Base-by-base conservation (phyloP, 2,113 vertebrate genomes). In the Fregetta grallaria region DNA sequence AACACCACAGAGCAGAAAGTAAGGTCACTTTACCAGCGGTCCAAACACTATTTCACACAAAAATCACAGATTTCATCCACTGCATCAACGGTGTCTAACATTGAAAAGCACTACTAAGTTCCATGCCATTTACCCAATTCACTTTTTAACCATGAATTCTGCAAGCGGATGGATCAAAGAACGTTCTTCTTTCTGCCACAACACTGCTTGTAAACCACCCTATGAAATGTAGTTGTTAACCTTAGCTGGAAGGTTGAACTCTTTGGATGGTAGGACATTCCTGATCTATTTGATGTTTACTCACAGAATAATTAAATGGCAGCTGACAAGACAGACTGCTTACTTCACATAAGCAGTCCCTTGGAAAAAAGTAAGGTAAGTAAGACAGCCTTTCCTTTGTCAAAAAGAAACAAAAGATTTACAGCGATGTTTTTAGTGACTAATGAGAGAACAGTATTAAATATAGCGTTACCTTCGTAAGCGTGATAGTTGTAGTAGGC, bases 401-500 rank as follows among this genome's bases (percentile, higher is more conserved):
- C 65, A 77, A 68, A 59, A 91, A 84, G 86, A 88, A 96, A 86
- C 61, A 73, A 29, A 58, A 58, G 25, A 53, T 34, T 77, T 82
- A 42, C 63, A 82, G 50, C 6, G 38, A 83, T 62, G 72, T 47
- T 88, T 91, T 93, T 85, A 95, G 97, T 89, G 94, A 91, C n/a
- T 80, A 74, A 89, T 77, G 80, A 88, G 75, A 87, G 83, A 96
- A 96, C 14, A 74, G 95, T 89, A 98, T 86, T 94, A 97, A 96
- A 97, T 59, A 82, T 7, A 96, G 98, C 67, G 97, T 99, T 98
- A 98, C 99, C 99, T 99, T 99, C 99, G 0, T 98, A 98, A 97
- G 99, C 88, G 97, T 99, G 99, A 98, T 98, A 99, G 98, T 97
- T 97, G 99, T 99, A 99, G 99, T 98, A 99, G 99, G 99, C 99